Evolutionary conservation across 1,140 invertebrate species (phyloP), one percentile per base, ranked within the genome.

Genomic region (Trialeurodes vaporariorum): DNA sequence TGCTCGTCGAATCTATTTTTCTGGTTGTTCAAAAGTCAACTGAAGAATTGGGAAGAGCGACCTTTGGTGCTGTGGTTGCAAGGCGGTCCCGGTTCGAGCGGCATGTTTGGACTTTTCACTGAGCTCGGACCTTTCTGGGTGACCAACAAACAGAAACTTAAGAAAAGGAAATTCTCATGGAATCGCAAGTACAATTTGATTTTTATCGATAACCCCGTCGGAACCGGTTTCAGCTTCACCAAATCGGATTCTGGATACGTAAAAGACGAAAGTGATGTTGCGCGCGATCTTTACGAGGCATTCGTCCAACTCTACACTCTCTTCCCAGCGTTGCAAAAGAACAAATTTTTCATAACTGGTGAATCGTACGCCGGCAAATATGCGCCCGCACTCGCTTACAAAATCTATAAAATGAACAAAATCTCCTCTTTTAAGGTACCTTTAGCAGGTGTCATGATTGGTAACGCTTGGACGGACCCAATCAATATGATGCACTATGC

Each of bases 131-230:
- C n/a, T n/a, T n/a, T n/a, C n/a, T n/a, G n/a, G n/a, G n/a, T n/a
- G n/a, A n/a, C n/a, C n/a, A n/a, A n/a, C n/a, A n/a, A n/a, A n/a
- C n/a, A n/a, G n/a, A n/a, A n/a, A n/a, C n/a, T n/a, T n/a, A n/a
- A n/a, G n/a, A n/a, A n/a, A n/a, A n/a, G 70, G 21, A 26, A 69
- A n/a, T 86, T 84, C 63, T 86, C 87, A 9, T 94, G 92, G 92
- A 86, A 84, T 67, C 77, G 81, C 21, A 83, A 82, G 2, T 87
- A 90, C 72, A 87, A 88, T 73, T 73, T 94, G 27, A 79, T 95
- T n/a, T 94, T 91, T 73, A 88, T 95, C 63, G 93, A 95, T 74
- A 94, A 92, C 76, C 93, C 92, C 9, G 91, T 92, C 61, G 90
- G 90, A 1, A 88, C 90, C 21, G 89, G 89, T 1, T 91, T 84